phyloP scores from a whole-genome alignment of 53 echinoderm and acorn worm species.

The Arbacia lixula region DNA sequence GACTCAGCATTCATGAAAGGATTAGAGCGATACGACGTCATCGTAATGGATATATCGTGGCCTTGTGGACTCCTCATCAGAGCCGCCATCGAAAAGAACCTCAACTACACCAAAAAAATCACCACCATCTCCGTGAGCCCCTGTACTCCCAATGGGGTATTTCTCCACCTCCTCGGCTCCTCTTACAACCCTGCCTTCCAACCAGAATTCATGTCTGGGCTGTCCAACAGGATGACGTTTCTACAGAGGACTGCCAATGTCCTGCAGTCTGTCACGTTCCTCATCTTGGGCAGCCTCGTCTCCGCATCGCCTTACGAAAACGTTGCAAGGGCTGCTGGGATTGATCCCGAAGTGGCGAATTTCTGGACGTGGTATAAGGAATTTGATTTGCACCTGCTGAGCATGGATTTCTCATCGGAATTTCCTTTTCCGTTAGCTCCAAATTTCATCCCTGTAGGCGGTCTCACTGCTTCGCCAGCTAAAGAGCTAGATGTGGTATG shows the following conservation, averaged over 20 bases:
- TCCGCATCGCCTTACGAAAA: neutral
- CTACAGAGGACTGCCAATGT: constrained; percentile 31
- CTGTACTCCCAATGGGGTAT: neutral
- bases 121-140: neutral
- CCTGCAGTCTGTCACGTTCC: neutral
- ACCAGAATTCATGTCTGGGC: constrained; percentile 20
- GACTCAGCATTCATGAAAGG: neutral
- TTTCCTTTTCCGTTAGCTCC: constrained; percentile 45
- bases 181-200: constrained; percentile 35
- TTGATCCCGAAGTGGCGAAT: neutral
- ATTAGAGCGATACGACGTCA: constrained; percentile 11
- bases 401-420: constrained; percentile 42
- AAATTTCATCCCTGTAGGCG: constrained; percentile 42
- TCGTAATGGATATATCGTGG: constrained; percentile 44
- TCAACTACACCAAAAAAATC: constrained; percentile 19
- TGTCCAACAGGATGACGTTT: constrained; percentile 40
- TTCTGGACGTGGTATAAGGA: neutral
- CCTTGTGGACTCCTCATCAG: constrained; percentile 3
- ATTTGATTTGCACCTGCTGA: constrained; percentile 29
- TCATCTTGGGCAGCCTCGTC: neutral
- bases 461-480: constrained; percentile 15
- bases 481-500: constrained; percentile 11
- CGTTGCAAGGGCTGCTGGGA: neutral
- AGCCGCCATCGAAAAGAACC: constrained; percentile 3
- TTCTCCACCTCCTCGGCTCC: constrained; percentile 4